phyloP scores from a whole-genome alignment of 2,113 vertebrate species.

The Conger conger region DNA sequence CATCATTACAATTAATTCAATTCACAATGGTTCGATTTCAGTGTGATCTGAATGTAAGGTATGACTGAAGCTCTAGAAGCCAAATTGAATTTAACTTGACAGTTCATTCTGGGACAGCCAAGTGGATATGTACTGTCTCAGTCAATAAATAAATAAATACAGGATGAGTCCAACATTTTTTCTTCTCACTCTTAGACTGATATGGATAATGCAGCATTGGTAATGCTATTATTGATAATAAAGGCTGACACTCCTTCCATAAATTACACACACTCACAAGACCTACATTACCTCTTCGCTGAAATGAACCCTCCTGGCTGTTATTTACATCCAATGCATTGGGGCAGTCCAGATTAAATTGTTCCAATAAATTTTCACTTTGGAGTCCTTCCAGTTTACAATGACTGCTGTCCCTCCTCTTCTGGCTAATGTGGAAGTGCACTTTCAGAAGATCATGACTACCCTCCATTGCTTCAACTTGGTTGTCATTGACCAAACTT shows the following conservation, averaged over 20 bases:
- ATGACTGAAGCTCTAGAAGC: background rate
- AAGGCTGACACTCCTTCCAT: background rate
- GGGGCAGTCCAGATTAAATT: slow-evolving; percentile 8
- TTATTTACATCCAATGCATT: slow-evolving; percentile 6
- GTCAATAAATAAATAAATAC: too few species aligned
- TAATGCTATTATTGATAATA: slow-evolving; percentile 1
- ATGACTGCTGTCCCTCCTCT: background rate
- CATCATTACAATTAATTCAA: background rate
- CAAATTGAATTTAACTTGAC: too few species aligned
- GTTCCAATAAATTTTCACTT: background rate
- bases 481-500: too few species aligned
- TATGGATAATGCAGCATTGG: background rate
- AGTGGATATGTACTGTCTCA: too few species aligned
- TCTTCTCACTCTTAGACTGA: background rate
- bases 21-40: background rate
- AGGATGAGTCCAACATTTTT: background rate
- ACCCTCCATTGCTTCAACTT: background rate
- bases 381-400: slow-evolving; percentile 10
- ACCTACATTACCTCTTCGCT: background rate
- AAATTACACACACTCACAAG: slow-evolving; percentile 1
- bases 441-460: background rate
- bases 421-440: background rate
- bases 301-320: background rate
- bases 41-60: background rate
- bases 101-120: too few species aligned